A percentile compares a stretch with the other conserved stretches of the same genome.
These are phyloP conservation scores for Eustalomyia histrio DNA, from an alignment of 2,888 invertebrate genomes.

Conservation along the genomic window DNA sequence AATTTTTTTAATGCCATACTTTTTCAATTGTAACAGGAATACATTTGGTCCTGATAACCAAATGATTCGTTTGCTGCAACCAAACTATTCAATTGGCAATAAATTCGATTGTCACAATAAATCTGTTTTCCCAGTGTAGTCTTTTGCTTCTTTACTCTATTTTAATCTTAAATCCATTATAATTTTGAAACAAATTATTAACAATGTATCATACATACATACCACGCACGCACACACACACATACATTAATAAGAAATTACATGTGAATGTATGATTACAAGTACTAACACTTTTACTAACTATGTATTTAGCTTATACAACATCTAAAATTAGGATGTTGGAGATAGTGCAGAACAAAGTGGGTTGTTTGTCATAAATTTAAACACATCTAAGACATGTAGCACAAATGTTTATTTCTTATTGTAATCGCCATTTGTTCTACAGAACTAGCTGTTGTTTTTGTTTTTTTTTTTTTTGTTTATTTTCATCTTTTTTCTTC, in stretches of 20 bases:
- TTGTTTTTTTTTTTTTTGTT: too few species aligned
- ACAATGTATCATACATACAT: neutral
- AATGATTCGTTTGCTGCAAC: too few species aligned
- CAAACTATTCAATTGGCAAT: too few species aligned
- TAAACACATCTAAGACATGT: constrained; percentile 23
- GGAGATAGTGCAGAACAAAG: neutral
- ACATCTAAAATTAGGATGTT: neutral
- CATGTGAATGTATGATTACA: neutral
- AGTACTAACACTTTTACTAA: neutral
- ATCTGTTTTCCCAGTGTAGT: neutral
- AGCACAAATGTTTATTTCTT: constrained; percentile 7
- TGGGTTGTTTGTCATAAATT: constrained; percentile 17
- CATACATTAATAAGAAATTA: neutral
- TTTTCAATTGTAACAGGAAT: too few species aligned
- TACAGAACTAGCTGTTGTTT: constrained; percentile 9
- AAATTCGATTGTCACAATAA: too few species aligned
- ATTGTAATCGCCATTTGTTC: constrained; percentile 22
- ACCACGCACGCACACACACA: neutral
- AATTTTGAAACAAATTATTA: neutral
- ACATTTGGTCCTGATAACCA: too few species aligned
- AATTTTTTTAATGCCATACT: too few species aligned
- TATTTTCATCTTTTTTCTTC: neutral
- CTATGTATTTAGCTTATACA: neutral
- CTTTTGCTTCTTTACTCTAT: neutral
- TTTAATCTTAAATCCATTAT: constrained; percentile 6